Evolutionary conservation across 1,140 invertebrate genomes (phyloP).

Genomic region (Meloidogyne hapla): DNA sequence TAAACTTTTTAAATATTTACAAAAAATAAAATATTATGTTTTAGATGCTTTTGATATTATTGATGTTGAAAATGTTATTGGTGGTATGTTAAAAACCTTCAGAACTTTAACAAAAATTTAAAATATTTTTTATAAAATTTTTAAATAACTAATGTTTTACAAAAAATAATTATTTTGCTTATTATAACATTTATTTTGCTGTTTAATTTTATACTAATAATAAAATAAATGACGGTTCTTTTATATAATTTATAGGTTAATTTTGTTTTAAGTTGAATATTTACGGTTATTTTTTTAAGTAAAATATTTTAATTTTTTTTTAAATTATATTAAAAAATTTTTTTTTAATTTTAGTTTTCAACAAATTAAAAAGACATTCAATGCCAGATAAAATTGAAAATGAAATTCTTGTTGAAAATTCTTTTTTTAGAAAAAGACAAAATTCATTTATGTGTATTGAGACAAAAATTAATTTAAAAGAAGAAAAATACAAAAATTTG

Average conservation of each 20-base stretch:
- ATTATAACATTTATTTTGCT: too few relatives aligned
- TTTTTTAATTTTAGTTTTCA: background rate
- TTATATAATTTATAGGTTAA: too few relatives aligned
- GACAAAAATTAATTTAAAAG: background rate
- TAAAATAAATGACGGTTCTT: too few relatives aligned
- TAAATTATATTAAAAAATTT: slow-evolving; percentile 2
- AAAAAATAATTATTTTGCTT: too few relatives aligned
- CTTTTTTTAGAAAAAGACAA: background rate
- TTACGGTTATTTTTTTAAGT: too few relatives aligned
- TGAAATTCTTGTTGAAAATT: background rate
- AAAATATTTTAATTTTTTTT: too few relatives aligned
- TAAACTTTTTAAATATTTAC: too few relatives aligned
- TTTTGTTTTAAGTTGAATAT: too few relatives aligned
- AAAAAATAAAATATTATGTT: background rate
- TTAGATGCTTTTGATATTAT: slow-evolving; percentile 1
- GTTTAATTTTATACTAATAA: too few relatives aligned
- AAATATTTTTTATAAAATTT: too few relatives aligned
- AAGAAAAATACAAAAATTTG: background rate
- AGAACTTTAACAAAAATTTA: too few relatives aligned
- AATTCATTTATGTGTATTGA: background rate
- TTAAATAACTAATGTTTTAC: too few relatives aligned
- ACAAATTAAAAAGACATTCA: background rate
- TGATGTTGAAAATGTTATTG: background rate
- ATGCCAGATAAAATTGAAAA: background rate
- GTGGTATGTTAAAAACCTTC: background rate